Base-by-base conservation (phyloP, 1,140 invertebrate species). In the Saccostrea cuccullata region DNA sequence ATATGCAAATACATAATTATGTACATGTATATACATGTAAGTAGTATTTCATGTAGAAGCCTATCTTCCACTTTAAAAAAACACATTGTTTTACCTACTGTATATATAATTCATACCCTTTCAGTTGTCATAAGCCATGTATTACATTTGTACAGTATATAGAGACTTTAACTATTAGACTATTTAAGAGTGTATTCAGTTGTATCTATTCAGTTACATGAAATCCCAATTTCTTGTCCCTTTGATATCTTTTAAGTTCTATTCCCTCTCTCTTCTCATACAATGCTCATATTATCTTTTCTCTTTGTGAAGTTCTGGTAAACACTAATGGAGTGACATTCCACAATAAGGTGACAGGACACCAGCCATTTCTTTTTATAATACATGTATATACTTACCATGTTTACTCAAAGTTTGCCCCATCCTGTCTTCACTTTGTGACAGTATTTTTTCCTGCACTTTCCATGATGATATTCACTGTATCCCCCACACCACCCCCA, bases 241-340 rank as follows among this genome's bases (percentile, higher is more conserved):
- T 86, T 23, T 40, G 1, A 47, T 70, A 6, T 67, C n/a, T 70
- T 67, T 86, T 70, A 47, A 47, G 47, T 47, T 47, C 11, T 13
- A 0, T 12, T 70, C 11, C 11, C n/a, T 85, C 55, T n/a, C 36
- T 70, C 13, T 9, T 64, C 23, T 40, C 58, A 40, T 70, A 23
- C 17, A 30, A 11, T 17, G 20, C 17, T 30, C 12, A 17, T 60
- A n/a, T 30, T 70, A 30, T 67, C 30, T 26, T 47, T 67, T 67
- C n/a, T 64, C 64, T 64, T 85, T 58, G 2, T 30, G 64, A 86
- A 67, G 60, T 86, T n/a, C 40, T 70, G 30, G 12, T 40, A 40
- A 64, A 26, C 26, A 15, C 17, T 47, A 70, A 26, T 55, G 11
- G n/a, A 67, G n/a, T 40, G 17, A 86, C 64, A 36, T 40, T n/a